Base-by-base conservation (phyloP, 2,113 vertebrate genomes). In the Urocolius indicus region DNA sequence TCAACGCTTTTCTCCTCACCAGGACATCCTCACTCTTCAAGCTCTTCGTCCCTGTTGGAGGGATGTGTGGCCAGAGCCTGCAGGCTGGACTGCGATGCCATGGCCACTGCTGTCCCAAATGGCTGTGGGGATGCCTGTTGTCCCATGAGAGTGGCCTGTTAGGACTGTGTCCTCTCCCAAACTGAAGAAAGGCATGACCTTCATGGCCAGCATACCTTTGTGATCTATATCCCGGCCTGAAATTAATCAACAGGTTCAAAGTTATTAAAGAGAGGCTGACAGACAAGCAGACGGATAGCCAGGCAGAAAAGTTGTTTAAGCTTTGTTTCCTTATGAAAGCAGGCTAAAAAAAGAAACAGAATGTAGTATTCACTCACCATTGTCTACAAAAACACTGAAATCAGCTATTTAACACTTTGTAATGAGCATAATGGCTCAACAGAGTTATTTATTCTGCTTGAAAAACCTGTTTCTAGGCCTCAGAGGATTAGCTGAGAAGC, bases 381-480 rank as follows among this genome's bases (percentile, higher is more conserved):
- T 96, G 94, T 94, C 94, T 83, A 90, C 76, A 95, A 90, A 95
- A 97, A 84, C 83, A 95, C 93, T 92, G 95, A 94, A 96, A 97
- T 97, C 94, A 97, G 96, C 93, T 96, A 94, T 96, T 97, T 97
- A 96, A 95, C 94, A 95, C 95, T 96, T 95, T 95, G 94, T 72
- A 94, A 92, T 15, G 20, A 86, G 90, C 1, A 1, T 78, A 94
- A 90, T 96, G 76, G 93, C 94, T 94, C 94, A 96, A 79, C 92
- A 95, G 87, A 94, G 94, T 95, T 96, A 97, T 95, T 96, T 96
- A 95, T 95, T 96, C 92, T 96, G 88, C 95, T 93, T 86, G 96
- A 92, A 96, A 96, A 97, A 97, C 96, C 96, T 97, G 95, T 97
- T 97, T 94, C 93, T 86, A 93, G 96, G 95, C 93, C 96, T 94